Conservation (phyloP, 2,113 vertebrate species). For the Tenebrosternarchus preto region DNA sequence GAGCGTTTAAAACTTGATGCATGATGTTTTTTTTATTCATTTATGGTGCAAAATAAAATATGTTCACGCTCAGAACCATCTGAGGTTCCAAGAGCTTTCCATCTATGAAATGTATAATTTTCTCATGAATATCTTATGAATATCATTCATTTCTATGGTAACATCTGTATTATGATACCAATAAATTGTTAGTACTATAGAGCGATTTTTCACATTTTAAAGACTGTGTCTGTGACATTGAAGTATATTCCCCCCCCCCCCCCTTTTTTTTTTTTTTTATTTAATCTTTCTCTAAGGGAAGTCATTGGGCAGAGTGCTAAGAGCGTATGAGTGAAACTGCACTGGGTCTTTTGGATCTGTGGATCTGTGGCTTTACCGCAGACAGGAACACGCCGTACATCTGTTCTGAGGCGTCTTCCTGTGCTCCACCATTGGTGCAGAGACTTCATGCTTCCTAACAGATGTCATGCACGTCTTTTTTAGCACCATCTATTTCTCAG, state of each 20-base stretch:
- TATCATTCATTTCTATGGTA: neutral
- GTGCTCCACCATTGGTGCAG: neutral
- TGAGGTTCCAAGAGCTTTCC: neutral
- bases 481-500: neutral
- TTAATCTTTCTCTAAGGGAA: neutral
- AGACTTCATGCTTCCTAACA: neutral
- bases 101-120: neutral
- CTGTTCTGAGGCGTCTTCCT: too few relatives aligned
- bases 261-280: too few relatives aligned
- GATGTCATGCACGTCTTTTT: neutral
- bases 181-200: neutral
- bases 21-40: neutral
- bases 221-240: neutral
- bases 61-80: neutral
- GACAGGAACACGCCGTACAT: too few relatives aligned
- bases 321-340: neutral
- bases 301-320: slow-evolving; percentile 3
- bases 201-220: neutral
- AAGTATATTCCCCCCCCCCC: neutral
- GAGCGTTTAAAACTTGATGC: neutral
- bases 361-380: too few relatives aligned
- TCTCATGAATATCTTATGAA: neutral
- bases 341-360: neutral
- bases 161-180: neutral
- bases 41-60: slow-evolving; percentile 6